A percentile compares a stretch with the other conserved stretches of the same genome.
Evolutionary conservation across 1,140 invertebrate species (phyloP).

Genomic region (Holotrichia oblita): DNA sequence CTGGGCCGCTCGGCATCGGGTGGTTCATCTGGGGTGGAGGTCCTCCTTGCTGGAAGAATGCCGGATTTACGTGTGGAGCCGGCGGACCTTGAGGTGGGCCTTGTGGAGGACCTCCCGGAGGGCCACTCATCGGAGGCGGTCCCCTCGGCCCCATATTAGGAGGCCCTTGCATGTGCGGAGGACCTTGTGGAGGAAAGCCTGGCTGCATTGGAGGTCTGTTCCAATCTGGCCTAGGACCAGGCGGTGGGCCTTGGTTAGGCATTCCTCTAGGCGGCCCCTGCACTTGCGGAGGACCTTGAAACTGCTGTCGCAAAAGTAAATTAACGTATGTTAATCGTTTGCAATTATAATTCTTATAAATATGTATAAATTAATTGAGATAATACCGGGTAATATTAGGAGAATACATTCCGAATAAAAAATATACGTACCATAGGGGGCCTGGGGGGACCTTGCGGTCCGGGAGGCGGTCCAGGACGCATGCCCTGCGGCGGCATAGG

Average conservation of each 20-base stretch:
- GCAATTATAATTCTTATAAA: not conserved
- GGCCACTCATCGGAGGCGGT: slow-evolving; percentile 63
- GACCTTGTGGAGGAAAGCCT: slow-evolving; percentile 64
- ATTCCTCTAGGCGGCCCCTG: slow-evolving; percentile 70
- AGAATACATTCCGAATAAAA: not conserved
- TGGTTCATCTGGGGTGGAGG: slow-evolving; percentile 71
- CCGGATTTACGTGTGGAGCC: slow-evolving; percentile 95
- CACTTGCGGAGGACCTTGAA: slow-evolving; percentile 72
- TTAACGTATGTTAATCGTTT: not conserved
- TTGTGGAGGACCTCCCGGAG: slow-evolving; percentile 70
- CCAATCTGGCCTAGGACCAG: slow-evolving; percentile 77
- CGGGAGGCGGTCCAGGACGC: slow-evolving; percentile 66
- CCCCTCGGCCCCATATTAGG: slow-evolving; percentile 67
- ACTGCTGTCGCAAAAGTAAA: slow-evolving; percentile 55
- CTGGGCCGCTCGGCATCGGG: slow-evolving; percentile 60
- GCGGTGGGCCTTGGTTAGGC: slow-evolving; percentile 70
- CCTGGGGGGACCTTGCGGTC: slow-evolving; percentile 68
- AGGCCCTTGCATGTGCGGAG: slow-evolving; percentile 75
- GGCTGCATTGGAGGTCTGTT: slow-evolving; percentile 75
- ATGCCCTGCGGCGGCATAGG: slow-evolving; percentile 62
- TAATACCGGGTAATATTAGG: too few relatives aligned
- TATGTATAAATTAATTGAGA: too few relatives aligned
- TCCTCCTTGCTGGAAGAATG: slow-evolving; percentile 86
- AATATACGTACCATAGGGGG: slow-evolving; percentile 71
- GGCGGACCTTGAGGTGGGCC: slow-evolving; percentile 75